These are phyloP conservation scores for Rhyzopertha dominica DNA, from an alignment of 1,140 invertebrate species.

Conservation along the genomic window DNA sequence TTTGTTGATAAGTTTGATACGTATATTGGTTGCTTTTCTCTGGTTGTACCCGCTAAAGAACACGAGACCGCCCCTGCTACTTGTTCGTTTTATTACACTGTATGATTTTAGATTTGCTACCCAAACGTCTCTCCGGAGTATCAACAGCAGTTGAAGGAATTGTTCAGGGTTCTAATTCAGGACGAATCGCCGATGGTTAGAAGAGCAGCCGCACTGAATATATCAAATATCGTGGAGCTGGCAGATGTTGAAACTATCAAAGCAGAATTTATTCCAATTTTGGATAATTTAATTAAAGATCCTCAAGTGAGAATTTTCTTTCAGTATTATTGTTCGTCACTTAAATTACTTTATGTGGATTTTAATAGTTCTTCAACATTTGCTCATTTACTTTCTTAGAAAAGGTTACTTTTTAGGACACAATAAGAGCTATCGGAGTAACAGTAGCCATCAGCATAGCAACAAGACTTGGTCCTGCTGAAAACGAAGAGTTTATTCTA, in stretches of 20 bases:
- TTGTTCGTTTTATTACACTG: too few relatives aligned
- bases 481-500: constrained; percentile 29
- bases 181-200: constrained; percentile 39
- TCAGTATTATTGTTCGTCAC: too few relatives aligned
- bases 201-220: constrained; percentile 23
- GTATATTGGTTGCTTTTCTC: too few relatives aligned
- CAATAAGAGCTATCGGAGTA: constrained; percentile 27
- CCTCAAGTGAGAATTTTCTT: constrained; percentile 28
- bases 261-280: constrained; percentile 34
- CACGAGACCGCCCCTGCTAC: too few relatives aligned
- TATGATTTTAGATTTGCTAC: constrained; percentile 32
- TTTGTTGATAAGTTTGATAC: too few relatives aligned
- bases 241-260: constrained; percentile 29
- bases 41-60: too few relatives aligned
- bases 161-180: constrained; percentile 29
- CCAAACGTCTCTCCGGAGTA: constrained; percentile 25
- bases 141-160: constrained; percentile 27
- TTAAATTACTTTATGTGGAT: too few relatives aligned
- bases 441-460: constrained; percentile 32
- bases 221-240: constrained; percentile 23
- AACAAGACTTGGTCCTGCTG: constrained; percentile 21
- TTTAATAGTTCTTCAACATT: too few relatives aligned
- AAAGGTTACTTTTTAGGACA: constrained; percentile 28
- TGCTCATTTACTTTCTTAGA: too few relatives aligned
- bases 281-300: constrained; percentile 34